Base-by-base conservation (phyloP, 2,888 invertebrate genomes). In the Nysson spinosus region DNA sequence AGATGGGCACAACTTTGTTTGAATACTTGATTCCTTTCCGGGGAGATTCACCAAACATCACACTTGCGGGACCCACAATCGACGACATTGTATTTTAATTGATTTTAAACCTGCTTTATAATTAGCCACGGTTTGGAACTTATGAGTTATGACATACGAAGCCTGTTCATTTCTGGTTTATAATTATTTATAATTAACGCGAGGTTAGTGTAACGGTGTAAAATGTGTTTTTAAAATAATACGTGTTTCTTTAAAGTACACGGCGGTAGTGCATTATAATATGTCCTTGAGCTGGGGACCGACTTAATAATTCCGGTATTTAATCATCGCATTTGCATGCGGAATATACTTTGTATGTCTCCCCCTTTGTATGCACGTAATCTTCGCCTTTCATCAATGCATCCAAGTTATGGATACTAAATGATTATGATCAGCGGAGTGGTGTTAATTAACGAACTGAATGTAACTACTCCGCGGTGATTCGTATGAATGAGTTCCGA, bases 391-490 rank as follows among this genome's bases (percentile, higher is more conserved):
- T 30, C 14, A 12, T 7, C 19, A 14, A n/a, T n/a, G n/a, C n/a
- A n/a, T n/a, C n/a, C n/a, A n/a, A n/a, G n/a, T n/a, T n/a, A n/a
- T n/a, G n/a, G n/a, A n/a, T n/a, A n/a, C n/a, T n/a, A n/a, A n/a
- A n/a, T n/a, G n/a, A n/a, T n/a, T n/a, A n/a, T n/a, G n/a, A n/a
- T n/a, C n/a, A n/a, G 19, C n/a, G 9, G 26, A 12, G 34, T 9
- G n/a, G n/a, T n/a, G n/a, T 35, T 37, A 52, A 52, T 57, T 49
- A 50, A 44, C 16, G 17, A 34, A 24, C 20, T 20, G 17, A 19
- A 12, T 26, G 5, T 30, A 58, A 58, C 51, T 43, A 44, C 24
- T 24, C 24, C n/a, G n/a, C n/a, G n/a, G n/a, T n/a, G n/a, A n/a
- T n/a, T n/a, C n/a, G n/a, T n/a, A n/a, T n/a, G n/a, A n/a, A n/a